Evolutionary conservation across 2,797 vertebrate genomes (phyloP), one percentile per base, ranked within the genome.

Genomic region (Oophaga sylvatica): DNA sequence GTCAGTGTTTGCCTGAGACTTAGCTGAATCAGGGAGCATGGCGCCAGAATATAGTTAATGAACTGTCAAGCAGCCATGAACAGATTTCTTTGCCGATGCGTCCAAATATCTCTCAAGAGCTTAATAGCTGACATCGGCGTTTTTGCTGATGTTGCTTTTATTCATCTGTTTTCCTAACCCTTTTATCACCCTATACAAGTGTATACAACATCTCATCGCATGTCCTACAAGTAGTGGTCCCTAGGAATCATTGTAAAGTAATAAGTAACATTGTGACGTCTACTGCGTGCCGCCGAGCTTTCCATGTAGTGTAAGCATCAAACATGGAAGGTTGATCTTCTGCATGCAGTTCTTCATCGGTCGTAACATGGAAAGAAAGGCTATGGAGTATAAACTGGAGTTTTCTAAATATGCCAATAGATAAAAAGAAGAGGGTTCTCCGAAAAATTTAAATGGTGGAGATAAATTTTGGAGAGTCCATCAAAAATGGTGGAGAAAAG

Each of bases 1-100:
- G 80, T 73, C 87, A 85, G 60, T 59, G 31, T 80, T 81, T 92
- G 91, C 93, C 93, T 94, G 90, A 92, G 93, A 92, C 94, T 94
- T 93, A 94, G 94, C 93, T 92, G 94, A 95, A 94, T 94, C 94
- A 95, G 94, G 94, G 91, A 94, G 93, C 94, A 93, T 92, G 94
- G 93, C 93, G 93, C 92, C 92, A 93, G 91, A 93, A 93, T 94
- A 95, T 94, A 94, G 93, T 95, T 94, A 95, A 94, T 94, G 94
- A 94, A 94, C 91, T 93, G 93, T 93, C 92, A 93, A 91, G 91
- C 89, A 90, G 91, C 91, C 68, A 89, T 90, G 90, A 94, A 93
- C 92, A 90, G 90, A 62, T 92, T 87, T 92, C 93, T 94, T 90
- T 90, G 93, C 92, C 84, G 81, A 87, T 65, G 87, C 92, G 91